Percentiles rank a stretch among this genome's conserved stretches.
Evolutionary conservation across 2,797 vertebrate genomes (phyloP).

Genomic region (Saguinus oedipus): DNA sequence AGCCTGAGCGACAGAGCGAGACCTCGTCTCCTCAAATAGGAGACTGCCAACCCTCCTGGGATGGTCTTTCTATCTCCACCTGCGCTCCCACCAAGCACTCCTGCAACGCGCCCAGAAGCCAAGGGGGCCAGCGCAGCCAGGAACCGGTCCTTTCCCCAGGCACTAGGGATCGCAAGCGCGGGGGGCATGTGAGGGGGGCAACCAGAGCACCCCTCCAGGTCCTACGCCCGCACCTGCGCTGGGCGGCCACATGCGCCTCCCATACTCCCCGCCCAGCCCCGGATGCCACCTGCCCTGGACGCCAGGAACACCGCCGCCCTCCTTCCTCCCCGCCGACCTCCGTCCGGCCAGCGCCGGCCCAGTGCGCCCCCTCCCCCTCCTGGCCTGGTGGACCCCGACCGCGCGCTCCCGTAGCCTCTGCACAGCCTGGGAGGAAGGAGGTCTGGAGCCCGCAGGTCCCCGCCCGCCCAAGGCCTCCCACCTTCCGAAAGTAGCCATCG

Average conservation of each 20-base stretch:
- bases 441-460: neutral
- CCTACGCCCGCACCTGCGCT: neutral
- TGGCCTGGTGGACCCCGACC: neutral
- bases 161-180: neutral
- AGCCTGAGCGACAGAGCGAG: neutral
- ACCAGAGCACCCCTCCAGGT: neutral
- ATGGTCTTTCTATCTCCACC: neutral
- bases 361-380: neutral
- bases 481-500: conserved; percentile 85
- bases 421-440: neutral
- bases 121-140: neutral
- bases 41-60: neutral
- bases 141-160: neutral
- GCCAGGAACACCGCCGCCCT: neutral
- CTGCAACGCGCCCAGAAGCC: neutral
- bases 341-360: neutral
- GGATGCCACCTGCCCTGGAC: conserved; percentile 36
- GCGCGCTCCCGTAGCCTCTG: neutral
- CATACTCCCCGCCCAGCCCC: neutral
- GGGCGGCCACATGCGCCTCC: too few relatives aligned
- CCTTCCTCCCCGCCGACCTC: neutral
- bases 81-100: neutral
- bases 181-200: neutral
- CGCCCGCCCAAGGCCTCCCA: conserved; percentile 25
- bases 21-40: neutral